These are phyloP conservation scores for Meteorus sp. DNA, from an alignment of 1,140 invertebrate species.

Conservation along the genomic window DNA sequence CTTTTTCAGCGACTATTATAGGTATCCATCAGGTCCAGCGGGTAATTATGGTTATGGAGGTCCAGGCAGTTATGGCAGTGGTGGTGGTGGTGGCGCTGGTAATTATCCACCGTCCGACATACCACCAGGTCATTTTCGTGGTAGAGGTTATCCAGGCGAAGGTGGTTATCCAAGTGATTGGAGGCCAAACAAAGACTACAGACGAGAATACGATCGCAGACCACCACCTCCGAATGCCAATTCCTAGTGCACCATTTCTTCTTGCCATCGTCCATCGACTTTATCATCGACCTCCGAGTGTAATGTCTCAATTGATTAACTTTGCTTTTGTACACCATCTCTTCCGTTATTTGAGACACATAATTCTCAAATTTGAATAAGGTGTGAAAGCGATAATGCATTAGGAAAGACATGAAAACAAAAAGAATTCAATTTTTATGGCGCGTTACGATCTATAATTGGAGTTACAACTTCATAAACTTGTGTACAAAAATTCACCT, in stretches of 20 bases:
- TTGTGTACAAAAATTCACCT: too few relatives aligned
- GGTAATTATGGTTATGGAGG: slow-evolving; percentile 45
- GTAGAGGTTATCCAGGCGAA: slow-evolving; percentile 46
- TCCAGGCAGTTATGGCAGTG: slow-evolving; percentile 41
- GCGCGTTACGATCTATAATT: too few relatives aligned
- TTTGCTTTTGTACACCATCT: background rate
- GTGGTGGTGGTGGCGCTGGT: slow-evolving; percentile 30
- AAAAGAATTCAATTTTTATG: too few relatives aligned
- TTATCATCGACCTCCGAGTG: slow-evolving; percentile 29
- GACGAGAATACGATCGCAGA: slow-evolving; percentile 62
- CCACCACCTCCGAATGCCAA: slow-evolving; percentile 55
- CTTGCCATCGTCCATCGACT: slow-evolving; percentile 42
- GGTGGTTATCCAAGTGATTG: slow-evolving; percentile 51
- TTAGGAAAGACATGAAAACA: too few relatives aligned
- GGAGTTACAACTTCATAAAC: too few relatives aligned
- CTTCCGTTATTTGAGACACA: background rate
- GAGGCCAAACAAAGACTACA: slow-evolving; percentile 59
- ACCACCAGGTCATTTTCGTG: slow-evolving; percentile 46
- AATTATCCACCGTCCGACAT: slow-evolving; percentile 50
- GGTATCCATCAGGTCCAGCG: slow-evolving; percentile 51
- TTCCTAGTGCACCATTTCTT: slow-evolving; percentile 53
- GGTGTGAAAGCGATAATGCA: background rate
- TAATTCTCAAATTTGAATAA: background rate
- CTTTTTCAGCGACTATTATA: slow-evolving; percentile 51
- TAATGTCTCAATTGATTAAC: slow-evolving; percentile 17